Evolutionary conservation across 1,140 invertebrate genomes (phyloP).

Genomic region (Drosophila pectinifera): DNA sequence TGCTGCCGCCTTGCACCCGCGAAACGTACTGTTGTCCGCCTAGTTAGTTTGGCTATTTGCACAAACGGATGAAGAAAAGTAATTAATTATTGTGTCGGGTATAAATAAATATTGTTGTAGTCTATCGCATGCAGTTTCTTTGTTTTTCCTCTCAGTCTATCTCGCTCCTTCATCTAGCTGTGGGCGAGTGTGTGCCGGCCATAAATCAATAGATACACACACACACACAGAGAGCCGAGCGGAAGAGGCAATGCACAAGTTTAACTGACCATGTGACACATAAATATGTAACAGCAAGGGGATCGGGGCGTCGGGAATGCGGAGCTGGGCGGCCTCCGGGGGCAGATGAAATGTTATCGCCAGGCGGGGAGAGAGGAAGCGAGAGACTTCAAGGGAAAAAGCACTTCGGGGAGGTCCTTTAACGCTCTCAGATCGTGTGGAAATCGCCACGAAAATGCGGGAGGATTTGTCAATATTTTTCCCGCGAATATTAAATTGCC

Average conservation of each 20-base stretch:
- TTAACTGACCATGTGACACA: conserved; percentile 79
- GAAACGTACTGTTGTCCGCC: conserved; percentile 38
- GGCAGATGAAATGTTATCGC: conserved; percentile 37
- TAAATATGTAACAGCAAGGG: conserved; percentile 54
- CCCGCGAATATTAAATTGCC: conserved; percentile 17
- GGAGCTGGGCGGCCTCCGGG: conserved; percentile 16
- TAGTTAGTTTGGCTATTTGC: conserved; percentile 52
- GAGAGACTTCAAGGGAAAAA: conserved; percentile 8
- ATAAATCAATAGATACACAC: conserved; percentile 51
- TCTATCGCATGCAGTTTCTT: conserved; percentile 61
- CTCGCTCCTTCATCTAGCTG: conserved; percentile 39
- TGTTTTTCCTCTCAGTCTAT: conserved; percentile 50
- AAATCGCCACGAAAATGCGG: conserved; percentile 30
- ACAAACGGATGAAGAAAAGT: conserved; percentile 64
- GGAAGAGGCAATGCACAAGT: conserved; percentile 74
- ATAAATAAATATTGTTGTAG: conserved; percentile 56
- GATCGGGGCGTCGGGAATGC: not conserved
- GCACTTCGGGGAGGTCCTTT: conserved; percentile 27
- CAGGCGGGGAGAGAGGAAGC: not conserved
- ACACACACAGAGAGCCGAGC: conserved; percentile 32
- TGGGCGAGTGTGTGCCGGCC: conserved; percentile 28
- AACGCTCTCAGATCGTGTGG: conserved; percentile 40
- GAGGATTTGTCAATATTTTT: conserved; percentile 39
- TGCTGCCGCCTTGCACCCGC: conserved; percentile 12
- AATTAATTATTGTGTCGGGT: conserved; percentile 61